These are phyloP conservation scores for Torymus tubicola DNA, from an alignment of 2,888 invertebrate species.

Conservation along the genomic window DNA sequence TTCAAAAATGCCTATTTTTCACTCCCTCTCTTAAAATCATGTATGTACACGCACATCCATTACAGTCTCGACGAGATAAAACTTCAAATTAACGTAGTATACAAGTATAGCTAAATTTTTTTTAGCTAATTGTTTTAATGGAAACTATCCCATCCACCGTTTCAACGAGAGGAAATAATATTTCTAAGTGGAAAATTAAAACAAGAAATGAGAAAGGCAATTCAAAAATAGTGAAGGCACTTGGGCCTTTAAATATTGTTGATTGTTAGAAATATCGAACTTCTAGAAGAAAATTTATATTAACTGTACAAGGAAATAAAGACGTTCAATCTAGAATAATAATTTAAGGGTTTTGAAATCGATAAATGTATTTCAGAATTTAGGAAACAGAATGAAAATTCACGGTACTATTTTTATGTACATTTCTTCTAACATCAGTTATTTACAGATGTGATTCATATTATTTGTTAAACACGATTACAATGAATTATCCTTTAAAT, in stretches of 20 bases:
- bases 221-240: conserved; percentile 54
- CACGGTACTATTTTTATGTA: conserved; percentile 14
- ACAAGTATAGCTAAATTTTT: conserved; percentile 47
- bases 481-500: conserved; percentile 8
- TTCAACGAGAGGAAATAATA: conserved; percentile 38
- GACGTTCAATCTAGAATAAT: conserved; percentile 47
- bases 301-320: conserved; percentile 56
- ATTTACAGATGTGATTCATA: background rate
- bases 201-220: conserved; percentile 39
- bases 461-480: background rate
- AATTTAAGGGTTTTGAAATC: conserved; percentile 46
- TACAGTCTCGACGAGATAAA: conserved; percentile 52
- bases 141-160: conserved; percentile 56
- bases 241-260: conserved; percentile 51
- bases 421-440: conserved; percentile 45
- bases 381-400: background rate
- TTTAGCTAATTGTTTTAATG: conserved; percentile 51
- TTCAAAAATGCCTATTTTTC: conserved; percentile 58
- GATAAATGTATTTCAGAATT: background rate
- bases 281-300: conserved; percentile 53
- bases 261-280: conserved; percentile 54
- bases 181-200: conserved; percentile 33
- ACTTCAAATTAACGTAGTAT: conserved; percentile 54
- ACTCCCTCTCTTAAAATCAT: conserved; percentile 54
- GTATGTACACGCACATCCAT: conserved; percentile 61